These are phyloP conservation scores for Pentamera pediparva DNA, from an alignment of 53 echinoderm and acorn worm species.

Conservation along the genomic window DNA sequence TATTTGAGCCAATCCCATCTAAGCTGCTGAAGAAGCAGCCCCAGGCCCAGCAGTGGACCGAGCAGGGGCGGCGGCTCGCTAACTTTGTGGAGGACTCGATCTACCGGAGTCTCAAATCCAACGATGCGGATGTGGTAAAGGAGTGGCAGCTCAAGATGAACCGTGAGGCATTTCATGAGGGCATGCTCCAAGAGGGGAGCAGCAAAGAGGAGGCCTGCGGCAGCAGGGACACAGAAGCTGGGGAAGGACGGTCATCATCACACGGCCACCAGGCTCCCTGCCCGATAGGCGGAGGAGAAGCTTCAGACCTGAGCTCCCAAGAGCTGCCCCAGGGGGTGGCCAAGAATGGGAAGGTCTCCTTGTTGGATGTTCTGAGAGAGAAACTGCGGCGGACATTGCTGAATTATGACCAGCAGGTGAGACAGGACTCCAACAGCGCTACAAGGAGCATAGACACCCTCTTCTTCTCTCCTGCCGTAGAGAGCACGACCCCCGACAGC, in stretches of 20 bases:
- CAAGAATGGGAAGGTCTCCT: constrained; percentile 27
- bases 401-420: constrained; percentile 23
- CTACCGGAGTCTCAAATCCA: constrained; percentile 25
- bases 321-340: too few species aligned
- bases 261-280: not conserved
- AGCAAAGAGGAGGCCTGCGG: not conserved
- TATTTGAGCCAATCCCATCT: constrained; percentile 15
- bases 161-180: not conserved
- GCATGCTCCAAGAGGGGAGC: not conserved
- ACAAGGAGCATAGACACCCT: constrained; percentile 30
- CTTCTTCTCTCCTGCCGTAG: constrained; percentile 31
- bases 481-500: constrained; percentile 22
- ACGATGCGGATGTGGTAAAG: constrained; percentile 19
- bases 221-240: not conserved
- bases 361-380: constrained; percentile 25
- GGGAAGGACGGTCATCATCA: not conserved
- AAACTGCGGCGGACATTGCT: constrained; percentile 14
- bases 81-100: constrained; percentile 33
- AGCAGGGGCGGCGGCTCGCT: constrained; percentile 19
- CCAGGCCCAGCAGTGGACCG: constrained; percentile 26
- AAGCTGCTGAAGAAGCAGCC: constrained; percentile 1
- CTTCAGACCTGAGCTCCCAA: not conserved
- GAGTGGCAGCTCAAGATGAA: constrained; percentile 33
- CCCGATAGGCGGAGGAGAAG: not conserved
- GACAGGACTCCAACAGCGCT: constrained; percentile 22